These are phyloP conservation scores for Otolemur garnettii DNA, from an alignment of 2,113 vertebrate species.

Conservation along the genomic window DNA sequence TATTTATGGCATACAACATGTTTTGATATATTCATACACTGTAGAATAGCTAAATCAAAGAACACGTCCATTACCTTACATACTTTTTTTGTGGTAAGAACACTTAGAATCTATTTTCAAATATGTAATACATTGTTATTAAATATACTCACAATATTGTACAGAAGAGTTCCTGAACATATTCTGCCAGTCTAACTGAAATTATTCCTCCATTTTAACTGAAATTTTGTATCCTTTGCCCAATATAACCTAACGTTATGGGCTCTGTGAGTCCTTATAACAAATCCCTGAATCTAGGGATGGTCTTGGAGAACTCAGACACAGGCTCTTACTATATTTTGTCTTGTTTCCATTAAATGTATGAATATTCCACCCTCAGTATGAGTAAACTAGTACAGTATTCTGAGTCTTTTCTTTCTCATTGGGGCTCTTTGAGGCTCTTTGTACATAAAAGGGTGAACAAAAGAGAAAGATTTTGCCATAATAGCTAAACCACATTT, in stretches of 20 bases:
- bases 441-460: background rate
- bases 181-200: background rate
- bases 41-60: background rate
- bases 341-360: constrained; percentile 22
- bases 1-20: background rate
- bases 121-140: background rate
- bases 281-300: background rate
- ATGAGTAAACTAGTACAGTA: background rate
- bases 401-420: background rate
- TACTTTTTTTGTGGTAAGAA: background rate
- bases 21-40: background rate
- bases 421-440: background rate
- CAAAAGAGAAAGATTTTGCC: constrained; percentile 1
- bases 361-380: background rate
- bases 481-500: constrained; percentile 14
- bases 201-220: background rate
- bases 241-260: background rate
- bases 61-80: background rate
- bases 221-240: background rate
- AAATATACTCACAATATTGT: background rate
- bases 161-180: background rate
- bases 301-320: no score
- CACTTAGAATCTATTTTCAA: background rate
- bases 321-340: background rate
- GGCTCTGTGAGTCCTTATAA: background rate